phyloP scores from a whole-genome alignment of 2,888 invertebrate species.

The Ptychoptera albimana region DNA sequence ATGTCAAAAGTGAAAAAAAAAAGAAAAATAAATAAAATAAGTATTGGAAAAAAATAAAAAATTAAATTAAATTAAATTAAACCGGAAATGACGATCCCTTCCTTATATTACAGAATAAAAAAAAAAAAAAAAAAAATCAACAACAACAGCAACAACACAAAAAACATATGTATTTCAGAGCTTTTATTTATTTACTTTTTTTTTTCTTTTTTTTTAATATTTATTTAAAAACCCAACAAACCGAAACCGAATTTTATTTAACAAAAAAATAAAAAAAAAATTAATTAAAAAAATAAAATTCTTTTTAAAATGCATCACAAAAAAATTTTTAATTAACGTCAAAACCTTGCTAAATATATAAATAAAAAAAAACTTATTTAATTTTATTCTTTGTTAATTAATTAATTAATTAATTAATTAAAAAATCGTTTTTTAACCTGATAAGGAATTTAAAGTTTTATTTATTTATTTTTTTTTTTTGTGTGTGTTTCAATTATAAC shows the following conservation, averaged over 20 bases:
- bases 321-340: too few relatives aligned
- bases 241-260: neutral
- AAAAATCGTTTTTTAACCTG: too few relatives aligned
- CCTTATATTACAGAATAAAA: neutral
- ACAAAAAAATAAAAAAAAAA: neutral
- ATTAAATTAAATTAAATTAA: slow-evolving; percentile 3
- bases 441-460: too few relatives aligned
- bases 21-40: neutral
- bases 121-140: too few relatives aligned
- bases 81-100: slow-evolving; percentile 11
- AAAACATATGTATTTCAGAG: too few relatives aligned
- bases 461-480: too few relatives aligned
- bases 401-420: too few relatives aligned
- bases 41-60: neutral
- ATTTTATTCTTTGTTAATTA: too few relatives aligned
- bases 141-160: too few relatives aligned
- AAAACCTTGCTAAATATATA: slow-evolving; percentile 1
- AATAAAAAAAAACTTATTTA: slow-evolving; percentile 1
- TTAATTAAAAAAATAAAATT: neutral
- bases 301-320: neutral
- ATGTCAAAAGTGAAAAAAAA: neutral
- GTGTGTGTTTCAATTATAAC: too few relatives aligned
- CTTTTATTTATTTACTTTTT: too few relatives aligned
- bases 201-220: too few relatives aligned
- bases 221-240: neutral